A percentile compares a stretch with the other conserved stretches of the same genome.
These are phyloP conservation scores for Neodiprion virginianus DNA, from an alignment of 1,140 invertebrate species.

Conservation along the genomic window DNA sequence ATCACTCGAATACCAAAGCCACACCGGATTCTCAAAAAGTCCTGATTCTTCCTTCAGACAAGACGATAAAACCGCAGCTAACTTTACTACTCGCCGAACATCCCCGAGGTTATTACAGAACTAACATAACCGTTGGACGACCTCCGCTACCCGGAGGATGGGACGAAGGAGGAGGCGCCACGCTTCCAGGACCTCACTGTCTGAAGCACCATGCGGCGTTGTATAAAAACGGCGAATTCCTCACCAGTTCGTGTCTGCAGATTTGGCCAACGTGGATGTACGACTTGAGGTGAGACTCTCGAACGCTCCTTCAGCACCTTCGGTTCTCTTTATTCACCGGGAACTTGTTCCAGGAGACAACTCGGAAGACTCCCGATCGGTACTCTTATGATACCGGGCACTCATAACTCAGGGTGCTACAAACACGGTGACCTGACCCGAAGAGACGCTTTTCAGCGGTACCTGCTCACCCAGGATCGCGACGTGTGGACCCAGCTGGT, in stretches of 20 bases:
- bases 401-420: slow-evolving; percentile 74
- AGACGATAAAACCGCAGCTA: slow-evolving; percentile 41
- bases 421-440: slow-evolving; percentile 52
- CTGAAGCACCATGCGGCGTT: slow-evolving; percentile 65
- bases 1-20: neutral
- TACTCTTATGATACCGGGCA: slow-evolving; percentile 71
- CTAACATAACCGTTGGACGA: slow-evolving; percentile 60
- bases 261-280: slow-evolving; percentile 75
- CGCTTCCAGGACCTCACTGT: slow-evolving; percentile 53
- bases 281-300: slow-evolving; percentile 60
- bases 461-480: slow-evolving; percentile 73
- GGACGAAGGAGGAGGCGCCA: slow-evolving; percentile 51
- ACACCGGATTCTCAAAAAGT: slow-evolving; percentile 36
- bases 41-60: slow-evolving; percentile 42
- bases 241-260: slow-evolving; percentile 66
- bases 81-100: slow-evolving; percentile 41
- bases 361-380: slow-evolving; percentile 64
- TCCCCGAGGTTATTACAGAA: slow-evolving; percentile 55
- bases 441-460: slow-evolving; percentile 58
- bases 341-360: slow-evolving; percentile 49
- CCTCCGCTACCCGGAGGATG: slow-evolving; percentile 60
- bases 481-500: slow-evolving; percentile 81
- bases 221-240: slow-evolving; percentile 57
- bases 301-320: slow-evolving; percentile 15
- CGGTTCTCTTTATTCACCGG: slow-evolving; percentile 18